Conservation (phyloP, 2,888 invertebrate genomes). For the Sphinx pinastri region DNA sequence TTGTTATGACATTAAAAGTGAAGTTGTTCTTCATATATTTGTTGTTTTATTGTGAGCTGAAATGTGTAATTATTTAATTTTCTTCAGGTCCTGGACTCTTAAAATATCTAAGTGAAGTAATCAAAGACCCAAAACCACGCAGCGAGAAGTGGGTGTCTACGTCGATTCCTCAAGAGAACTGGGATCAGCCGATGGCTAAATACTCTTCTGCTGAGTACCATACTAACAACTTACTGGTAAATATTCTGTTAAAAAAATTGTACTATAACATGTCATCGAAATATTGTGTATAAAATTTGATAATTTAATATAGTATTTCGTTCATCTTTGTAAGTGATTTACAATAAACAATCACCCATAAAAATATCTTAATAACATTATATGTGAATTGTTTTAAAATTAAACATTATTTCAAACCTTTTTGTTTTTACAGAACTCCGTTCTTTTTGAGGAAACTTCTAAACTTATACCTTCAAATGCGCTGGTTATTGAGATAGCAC, state of each 20-base stretch:
- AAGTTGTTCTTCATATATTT: too few species aligned
- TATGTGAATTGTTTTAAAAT: too few species aligned
- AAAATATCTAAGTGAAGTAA: slow-evolving; percentile 82
- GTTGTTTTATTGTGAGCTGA: too few species aligned
- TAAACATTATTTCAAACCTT: too few species aligned
- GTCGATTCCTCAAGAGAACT: slow-evolving; percentile 84
- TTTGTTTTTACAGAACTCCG: slow-evolving; percentile 70
- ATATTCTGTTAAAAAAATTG: not conserved
- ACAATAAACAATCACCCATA: too few species aligned
- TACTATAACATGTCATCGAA: too few species aligned
- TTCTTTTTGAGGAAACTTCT: slow-evolving; percentile 90
- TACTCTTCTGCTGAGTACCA: slow-evolving; percentile 92
- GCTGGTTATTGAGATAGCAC: slow-evolving; percentile 91
- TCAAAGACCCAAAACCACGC: slow-evolving; percentile 85
- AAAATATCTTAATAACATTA: too few species aligned
- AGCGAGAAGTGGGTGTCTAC: slow-evolving; percentile 91
- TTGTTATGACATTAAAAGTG: too few species aligned
- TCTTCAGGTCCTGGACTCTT: slow-evolving; percentile 66
- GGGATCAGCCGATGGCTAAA: slow-evolving; percentile 54
- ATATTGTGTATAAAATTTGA: too few species aligned
- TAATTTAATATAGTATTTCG: too few species aligned
- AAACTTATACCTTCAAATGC: slow-evolving; percentile 89
- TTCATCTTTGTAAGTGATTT: too few species aligned
- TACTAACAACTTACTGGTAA: slow-evolving; percentile 90
- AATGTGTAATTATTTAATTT: too few species aligned